These are phyloP conservation scores for Pogonomyrmex californicus DNA, from an alignment of 1,140 invertebrate species.

Conservation along the genomic window DNA sequence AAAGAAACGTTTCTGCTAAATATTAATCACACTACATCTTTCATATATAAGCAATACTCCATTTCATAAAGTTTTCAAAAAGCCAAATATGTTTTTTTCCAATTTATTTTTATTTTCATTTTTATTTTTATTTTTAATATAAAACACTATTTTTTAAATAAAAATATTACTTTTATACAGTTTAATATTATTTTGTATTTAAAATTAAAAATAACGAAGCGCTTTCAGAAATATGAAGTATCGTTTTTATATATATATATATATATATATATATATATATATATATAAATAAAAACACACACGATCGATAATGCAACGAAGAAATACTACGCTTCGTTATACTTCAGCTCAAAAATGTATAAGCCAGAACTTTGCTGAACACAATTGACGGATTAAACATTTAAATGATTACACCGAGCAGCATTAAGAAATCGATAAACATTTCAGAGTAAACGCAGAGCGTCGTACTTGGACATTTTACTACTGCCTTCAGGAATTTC, in stretches of 20 bases:
- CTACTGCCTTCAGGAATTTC: constrained; percentile 46
- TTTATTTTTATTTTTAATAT: background rate
- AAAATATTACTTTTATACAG: background rate
- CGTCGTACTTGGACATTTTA: constrained; percentile 29
- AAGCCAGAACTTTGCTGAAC: background rate
- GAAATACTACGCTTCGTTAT: background rate
- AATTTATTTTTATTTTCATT: background rate
- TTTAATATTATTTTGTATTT: background rate
- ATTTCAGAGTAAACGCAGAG: background rate
- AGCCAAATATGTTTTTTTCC: background rate
- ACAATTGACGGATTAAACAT: constrained; percentile 14
- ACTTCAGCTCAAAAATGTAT: background rate
- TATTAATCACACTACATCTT: background rate
- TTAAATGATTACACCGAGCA: background rate
- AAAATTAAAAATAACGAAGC: background rate
- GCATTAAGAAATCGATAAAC: constrained; percentile 25
- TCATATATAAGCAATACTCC: background rate
- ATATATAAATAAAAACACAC: too few relatives aligned
- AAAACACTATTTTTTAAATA: background rate
- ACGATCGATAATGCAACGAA: background rate
- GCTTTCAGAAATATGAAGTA: background rate
- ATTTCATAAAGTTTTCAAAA: background rate
- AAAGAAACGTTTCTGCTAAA: background rate
- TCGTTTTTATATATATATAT: too few relatives aligned
- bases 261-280: too few relatives aligned